These are phyloP conservation scores for Passer domesticus DNA, from an alignment of 2,113 vertebrate genomes.

Conservation along the genomic window DNA sequence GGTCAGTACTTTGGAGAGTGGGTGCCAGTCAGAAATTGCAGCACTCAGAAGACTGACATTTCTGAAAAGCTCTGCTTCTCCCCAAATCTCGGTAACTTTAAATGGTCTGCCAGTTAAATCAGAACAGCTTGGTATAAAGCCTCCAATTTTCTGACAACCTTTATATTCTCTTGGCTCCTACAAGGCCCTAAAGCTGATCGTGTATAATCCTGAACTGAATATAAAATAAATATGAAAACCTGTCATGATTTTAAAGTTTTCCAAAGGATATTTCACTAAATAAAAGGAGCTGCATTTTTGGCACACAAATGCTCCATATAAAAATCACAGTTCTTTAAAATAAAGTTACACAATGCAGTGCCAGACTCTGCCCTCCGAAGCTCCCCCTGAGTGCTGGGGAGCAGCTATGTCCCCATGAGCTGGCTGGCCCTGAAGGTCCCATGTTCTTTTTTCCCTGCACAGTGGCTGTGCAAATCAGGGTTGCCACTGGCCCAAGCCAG, in stretches of 20 bases:
- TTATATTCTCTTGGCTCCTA: constrained; percentile 66
- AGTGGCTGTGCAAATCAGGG: rapidly evolving
- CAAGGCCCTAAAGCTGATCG: constrained; percentile 61
- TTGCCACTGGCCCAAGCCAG: rapidly evolving
- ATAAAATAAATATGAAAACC: constrained; percentile 66
- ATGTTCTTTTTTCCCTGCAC: not conserved
- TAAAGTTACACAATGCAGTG: not conserved
- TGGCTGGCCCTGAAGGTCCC: rapidly evolving
- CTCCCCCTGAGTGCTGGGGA: not conserved
- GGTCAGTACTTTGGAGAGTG: constrained; percentile 46
- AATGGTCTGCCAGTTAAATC: constrained; percentile 43
- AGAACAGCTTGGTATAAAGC: constrained; percentile 18
- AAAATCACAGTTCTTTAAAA: constrained; percentile 45
- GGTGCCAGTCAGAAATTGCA: constrained; percentile 47
- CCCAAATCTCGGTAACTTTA: constrained; percentile 13
- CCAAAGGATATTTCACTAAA: constrained; percentile 63
- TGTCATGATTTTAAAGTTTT: constrained; percentile 60
- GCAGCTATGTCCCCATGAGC: not conserved
- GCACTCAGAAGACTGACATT: constrained; percentile 20
- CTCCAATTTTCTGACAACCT: constrained; percentile 69
- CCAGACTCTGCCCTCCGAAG: not conserved
- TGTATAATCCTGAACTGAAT: constrained; percentile 61
- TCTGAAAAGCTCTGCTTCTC: constrained; percentile 56
- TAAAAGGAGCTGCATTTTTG: constrained; percentile 46
- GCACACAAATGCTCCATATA: not conserved